A percentile compares a stretch with the other conserved stretches of the same genome.
These are phyloP conservation scores for Eulemur albifrons DNA, from an alignment of 2,797 vertebrate species.

Conservation along the genomic window DNA sequence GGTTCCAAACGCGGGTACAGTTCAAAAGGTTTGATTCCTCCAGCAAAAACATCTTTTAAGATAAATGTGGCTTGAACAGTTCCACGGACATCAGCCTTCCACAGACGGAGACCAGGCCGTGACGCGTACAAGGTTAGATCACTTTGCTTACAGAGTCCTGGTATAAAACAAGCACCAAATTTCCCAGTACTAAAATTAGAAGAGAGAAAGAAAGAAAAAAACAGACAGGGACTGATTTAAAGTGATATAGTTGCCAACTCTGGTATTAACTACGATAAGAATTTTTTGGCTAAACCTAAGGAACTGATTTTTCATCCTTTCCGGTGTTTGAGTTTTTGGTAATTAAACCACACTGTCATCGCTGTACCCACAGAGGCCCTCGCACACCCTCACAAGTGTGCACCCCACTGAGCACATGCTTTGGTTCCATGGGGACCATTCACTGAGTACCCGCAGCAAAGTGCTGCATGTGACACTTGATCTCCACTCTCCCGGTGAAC, in stretches of 20 bases:
- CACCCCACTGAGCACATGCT: fast-evolving
- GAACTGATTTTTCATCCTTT: not conserved
- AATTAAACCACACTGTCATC: not conserved
- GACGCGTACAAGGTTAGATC: slow-evolving; percentile 93
- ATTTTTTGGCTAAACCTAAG: not conserved
- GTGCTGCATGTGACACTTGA: fast-evolving
- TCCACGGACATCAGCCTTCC: slow-evolving; percentile 92
- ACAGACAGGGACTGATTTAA: not conserved
- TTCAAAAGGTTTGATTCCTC: slow-evolving; percentile 91
- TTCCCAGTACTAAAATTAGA: slow-evolving; percentile 88
- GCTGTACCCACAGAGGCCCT: not conserved
- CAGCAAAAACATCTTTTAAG: slow-evolving; percentile 90
- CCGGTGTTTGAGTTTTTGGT: not conserved
- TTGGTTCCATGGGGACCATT: not conserved
- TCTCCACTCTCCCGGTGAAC: not conserved
- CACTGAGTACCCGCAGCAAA: not conserved
- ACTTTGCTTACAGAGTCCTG: slow-evolving; percentile 96
- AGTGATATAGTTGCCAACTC: not conserved
- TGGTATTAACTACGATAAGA: not conserved
- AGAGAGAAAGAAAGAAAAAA: slow-evolving; percentile 5
- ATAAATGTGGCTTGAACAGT: slow-evolving; percentile 93
- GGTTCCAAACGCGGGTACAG: slow-evolving; percentile 90
- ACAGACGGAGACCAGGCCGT: slow-evolving; percentile 94
- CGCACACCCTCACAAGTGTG: not conserved
- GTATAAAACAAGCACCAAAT: slow-evolving; percentile 96